Base-by-base conservation (phyloP, 1,140 invertebrate species). In the Meloidogyne chitwoodi region DNA sequence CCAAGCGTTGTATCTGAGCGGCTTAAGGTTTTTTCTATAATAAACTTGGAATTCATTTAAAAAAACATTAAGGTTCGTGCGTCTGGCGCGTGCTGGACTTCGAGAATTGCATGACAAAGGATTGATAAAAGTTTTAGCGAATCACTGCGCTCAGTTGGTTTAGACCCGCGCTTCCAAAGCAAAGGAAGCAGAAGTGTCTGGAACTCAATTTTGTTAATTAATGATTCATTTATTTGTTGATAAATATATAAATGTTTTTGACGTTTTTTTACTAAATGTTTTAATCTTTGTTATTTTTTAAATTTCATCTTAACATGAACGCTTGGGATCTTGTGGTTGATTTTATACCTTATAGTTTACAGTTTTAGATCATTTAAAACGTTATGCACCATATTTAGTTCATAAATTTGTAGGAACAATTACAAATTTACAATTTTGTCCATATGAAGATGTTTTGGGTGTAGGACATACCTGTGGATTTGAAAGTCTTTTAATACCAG, bases 1-100 rank as follows among this genome's bases (percentile, higher is more conserved):
- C 97, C 97, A 38, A 96, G 96, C 19, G 94, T 99, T 65, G 94
- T 99, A 3, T 97, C 94, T 87, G 97, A 99, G 91, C 92, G 97
- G 86, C 89, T 99, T 87, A 99, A 99, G 90, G 48, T 56, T 56
- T 56, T 56, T 22, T 56, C 5, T n/a, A 14, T 19, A n/a, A n/a
- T n/a, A 19, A 8, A 16, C 6, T n/a, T 56, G 19, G 16, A n/a
- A n/a, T n/a, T n/a, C n/a, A n/a, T n/a, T n/a, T 16, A n/a, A 56
- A n/a, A n/a, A n/a, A n/a, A 6, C 6, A 56, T n/a, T n/a, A n/a
- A 56, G 48, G 93, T 99, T 79, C 90, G 96, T 83, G 96, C 94
- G 77, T 98, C 96, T 99, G n/a, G 97, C 97, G 1, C 93, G 95
- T 88, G 91, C 92, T 87, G 96, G 94, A 67, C 90, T 99, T 12